Conservation (phyloP, 2,113 vertebrate genomes). For the Burhinus oedicnemus region DNA sequence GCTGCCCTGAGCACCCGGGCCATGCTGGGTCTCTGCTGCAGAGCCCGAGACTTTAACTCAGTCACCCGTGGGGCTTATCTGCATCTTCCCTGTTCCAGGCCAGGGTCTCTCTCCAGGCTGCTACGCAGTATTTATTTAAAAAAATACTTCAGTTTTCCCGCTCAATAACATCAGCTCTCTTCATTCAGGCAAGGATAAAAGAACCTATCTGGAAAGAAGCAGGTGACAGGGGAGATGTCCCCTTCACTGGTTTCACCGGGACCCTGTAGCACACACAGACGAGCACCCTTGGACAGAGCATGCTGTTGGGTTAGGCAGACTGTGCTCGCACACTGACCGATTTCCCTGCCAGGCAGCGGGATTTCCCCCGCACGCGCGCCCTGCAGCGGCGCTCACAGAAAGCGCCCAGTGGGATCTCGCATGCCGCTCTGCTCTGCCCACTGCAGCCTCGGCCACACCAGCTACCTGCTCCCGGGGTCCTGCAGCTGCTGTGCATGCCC, state of each 20-base stretch:
- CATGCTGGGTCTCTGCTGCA: not conserved
- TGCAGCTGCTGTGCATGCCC: not conserved
- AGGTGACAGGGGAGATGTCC: not conserved
- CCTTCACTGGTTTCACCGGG: not conserved
- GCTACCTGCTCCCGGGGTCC: not conserved
- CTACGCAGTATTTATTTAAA: not conserved
- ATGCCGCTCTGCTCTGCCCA: not conserved
- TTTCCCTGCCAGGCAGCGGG: not conserved
- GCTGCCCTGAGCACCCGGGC: accelerated
- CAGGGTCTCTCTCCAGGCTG: not conserved
- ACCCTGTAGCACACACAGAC: not conserved
- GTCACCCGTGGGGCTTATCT: not conserved
- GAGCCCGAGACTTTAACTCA: not conserved
- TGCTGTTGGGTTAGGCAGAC: not conserved
- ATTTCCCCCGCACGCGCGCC: accelerated
- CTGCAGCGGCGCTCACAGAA: accelerated
- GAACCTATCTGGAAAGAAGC: not conserved
- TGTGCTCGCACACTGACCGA: accelerated
- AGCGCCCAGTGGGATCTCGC: not conserved
- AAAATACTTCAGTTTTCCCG: not conserved
- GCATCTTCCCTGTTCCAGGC: not conserved
- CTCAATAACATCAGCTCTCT: not conserved
- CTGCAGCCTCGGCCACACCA: accelerated
- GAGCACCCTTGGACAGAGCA: accelerated
- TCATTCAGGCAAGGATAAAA: not conserved